Evolutionary conservation across 2,888 invertebrate species (phyloP), one percentile per base, ranked within the genome.

Genomic region (Ectropis crepuscularia): DNA sequence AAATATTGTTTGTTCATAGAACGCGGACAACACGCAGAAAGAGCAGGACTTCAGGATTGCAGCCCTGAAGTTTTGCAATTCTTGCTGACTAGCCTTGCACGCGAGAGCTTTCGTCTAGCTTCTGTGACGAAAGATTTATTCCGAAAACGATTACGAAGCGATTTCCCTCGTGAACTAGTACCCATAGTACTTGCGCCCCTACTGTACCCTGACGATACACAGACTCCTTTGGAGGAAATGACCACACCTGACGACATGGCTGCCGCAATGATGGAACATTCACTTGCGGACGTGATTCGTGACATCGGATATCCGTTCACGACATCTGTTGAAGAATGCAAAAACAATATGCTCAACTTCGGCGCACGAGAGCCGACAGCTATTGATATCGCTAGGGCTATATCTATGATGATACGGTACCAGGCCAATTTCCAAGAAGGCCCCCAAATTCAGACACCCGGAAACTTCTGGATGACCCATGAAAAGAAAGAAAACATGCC

Each of bases 271-370:
- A 96, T 95, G 95, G 96, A 96, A 76, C 95, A 95, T 82, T 95
- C 96, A 68, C 91, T 97, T 82, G 96, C 98, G 70, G 98, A 98
- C 82, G 94, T 98, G 80, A 95, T 99, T 79, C 95, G 96, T 84
- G 99, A 99, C 90, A 95, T 99, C 81, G 98, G 99, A 59, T 98
- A 97, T 89, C 94, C 95, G 73, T 98, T 98, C 85, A 99, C 98
- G 61, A 91, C 95, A 58, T 95, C 95, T 28, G 94, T 97, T 50
- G 98, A 98, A 80, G 97, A 97, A 85, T 98, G 98, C 83, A 96
- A 98, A 75, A 96, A 95, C 81, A 96, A 96, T 79, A 93, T 99
- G 85, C 92, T 96, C 69, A 97, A 97, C 79, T 94, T 98, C 74
- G 96, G 96, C 12, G 95, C 95, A 11, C 94, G 97, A 67, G 98